Base-by-base conservation (phyloP, 2,113 vertebrate genomes). In the Panthera tigris region DNA sequence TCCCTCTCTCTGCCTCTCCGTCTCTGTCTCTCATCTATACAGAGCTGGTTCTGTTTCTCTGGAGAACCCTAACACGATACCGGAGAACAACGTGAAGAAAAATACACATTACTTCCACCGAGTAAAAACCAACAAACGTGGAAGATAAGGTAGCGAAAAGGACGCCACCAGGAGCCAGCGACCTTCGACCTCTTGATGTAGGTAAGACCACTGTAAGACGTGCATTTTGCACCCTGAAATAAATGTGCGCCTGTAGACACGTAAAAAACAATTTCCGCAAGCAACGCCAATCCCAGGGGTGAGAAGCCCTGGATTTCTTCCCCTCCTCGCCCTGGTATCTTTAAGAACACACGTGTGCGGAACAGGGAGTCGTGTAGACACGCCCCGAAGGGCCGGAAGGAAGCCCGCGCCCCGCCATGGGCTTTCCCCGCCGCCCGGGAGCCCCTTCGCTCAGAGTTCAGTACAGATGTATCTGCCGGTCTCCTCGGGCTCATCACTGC, bases 341-440 rank as follows among this genome's bases (percentile, higher is more conserved):
- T 39, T 7, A 6, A 10, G 25, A 15, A 55, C 71, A 36, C 23
- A 18, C 27, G 0, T 0, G 7, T 14, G 31, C 31, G 5, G 19
- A 1, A 2, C 11, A 3, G 29, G 23, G 31, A 25, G 76, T 25
- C 16, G 0, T 68, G 55, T 4, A 13, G 48, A 3, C 31, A 4
- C 25, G 4, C 4, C 39, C 39, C 5, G 2, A 16, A 21, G 36
- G 18, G 23, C 36, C 16, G 18, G 15, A 19, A 5, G 6, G 5
- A 0, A 1, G 13, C 19, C 36, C 1, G 0, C 0, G 10, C 52
- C 52, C 48, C 39, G 3, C 29, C 33, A 1, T 0, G 4, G 29
- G 79, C 45, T 36, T 11, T 66, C 36, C 23, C 12, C 3, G 4
- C 21, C 5, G 4, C 4, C 1, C 21, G 0, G 1, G 23, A 5